Evolutionary conservation across 2,888 invertebrate genomes (phyloP).

Genomic region (Eugnorisma glareosa): DNA sequence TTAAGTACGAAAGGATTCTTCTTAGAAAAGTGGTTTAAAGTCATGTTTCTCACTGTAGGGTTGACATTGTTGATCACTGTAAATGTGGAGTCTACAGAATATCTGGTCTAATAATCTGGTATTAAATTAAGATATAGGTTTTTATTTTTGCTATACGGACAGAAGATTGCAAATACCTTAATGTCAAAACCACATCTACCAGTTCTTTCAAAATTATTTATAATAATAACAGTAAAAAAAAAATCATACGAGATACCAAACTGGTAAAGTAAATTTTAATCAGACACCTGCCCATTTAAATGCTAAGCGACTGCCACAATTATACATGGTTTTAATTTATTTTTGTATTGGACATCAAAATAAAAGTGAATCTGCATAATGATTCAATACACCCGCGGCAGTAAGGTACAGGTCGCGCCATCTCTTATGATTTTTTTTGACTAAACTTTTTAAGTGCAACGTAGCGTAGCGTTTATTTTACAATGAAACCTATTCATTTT

Average conservation of each 20-base stretch:
- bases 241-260: too few relatives aligned
- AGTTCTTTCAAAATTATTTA: background rate
- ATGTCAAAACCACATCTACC: background rate
- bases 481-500: background rate
- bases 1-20: too few relatives aligned
- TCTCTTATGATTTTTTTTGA: constrained; percentile 56
- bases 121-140: background rate
- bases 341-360: constrained; percentile 33
- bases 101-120: too few relatives aligned
- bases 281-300: constrained; percentile 34
- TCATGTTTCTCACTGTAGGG: too few relatives aligned
- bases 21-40: background rate
- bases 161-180: background rate
- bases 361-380: constrained; percentile 41
- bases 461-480: background rate
- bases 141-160: background rate
- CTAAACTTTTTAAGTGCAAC: background rate
- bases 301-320: constrained; percentile 41
- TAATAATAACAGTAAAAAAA: too few relatives aligned
- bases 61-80: too few relatives aligned
- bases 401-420: constrained; percentile 61
- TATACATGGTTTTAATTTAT: constrained; percentile 25
- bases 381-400: constrained; percentile 2
- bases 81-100: too few relatives aligned
- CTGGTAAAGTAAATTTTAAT: constrained; percentile 28